These are phyloP conservation scores for Barypeithes pellucidus DNA, from an alignment of 2,888 invertebrate genomes.

Conservation along the genomic window DNA sequence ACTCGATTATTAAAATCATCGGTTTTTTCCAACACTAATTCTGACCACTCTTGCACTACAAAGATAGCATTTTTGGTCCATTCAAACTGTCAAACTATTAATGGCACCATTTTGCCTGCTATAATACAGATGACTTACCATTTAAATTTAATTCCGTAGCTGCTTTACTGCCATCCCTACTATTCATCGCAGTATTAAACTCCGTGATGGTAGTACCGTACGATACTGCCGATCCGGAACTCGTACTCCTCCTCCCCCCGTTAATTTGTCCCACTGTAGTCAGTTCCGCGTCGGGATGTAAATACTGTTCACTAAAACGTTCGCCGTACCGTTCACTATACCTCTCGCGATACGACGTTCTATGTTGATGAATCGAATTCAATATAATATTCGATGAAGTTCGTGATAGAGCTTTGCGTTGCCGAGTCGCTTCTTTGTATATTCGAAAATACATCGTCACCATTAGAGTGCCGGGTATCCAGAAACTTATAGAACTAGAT, in stretches of 20 bases:
- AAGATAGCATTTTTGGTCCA: no score
- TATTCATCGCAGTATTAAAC: conserved; percentile 67
- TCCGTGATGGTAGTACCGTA: conserved; percentile 72
- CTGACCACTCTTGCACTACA: no score
- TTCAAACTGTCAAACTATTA: no score
- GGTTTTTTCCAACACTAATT: no score
- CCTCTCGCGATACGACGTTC: conserved; percentile 77
- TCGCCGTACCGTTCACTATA: conserved; percentile 51
- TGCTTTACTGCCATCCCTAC: conserved; percentile 75
- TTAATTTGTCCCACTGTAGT: conserved; percentile 73
- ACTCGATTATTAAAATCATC: no score
- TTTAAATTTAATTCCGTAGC: conserved; percentile 82
- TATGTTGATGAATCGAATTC: conserved; percentile 88
- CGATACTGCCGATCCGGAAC: conserved; percentile 72
- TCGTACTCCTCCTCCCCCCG: conserved; percentile 74
- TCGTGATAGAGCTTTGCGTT: conserved; percentile 86
- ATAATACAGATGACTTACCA: no score
- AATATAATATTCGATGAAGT: conserved; percentile 90
- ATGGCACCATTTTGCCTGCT: no score
- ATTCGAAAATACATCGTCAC: conserved; percentile 92
- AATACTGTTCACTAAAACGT: conserved; percentile 70
- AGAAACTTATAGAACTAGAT: conserved; percentile 92
- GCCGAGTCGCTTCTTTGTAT: conserved; percentile 86
- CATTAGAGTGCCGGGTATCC: conserved; percentile 95
- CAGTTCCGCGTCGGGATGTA: conserved; percentile 76